Evolutionary conservation across 2,113 vertebrate species (phyloP), one percentile per base, ranked within the genome.

Genomic region (Scomber japonicus): DNA sequence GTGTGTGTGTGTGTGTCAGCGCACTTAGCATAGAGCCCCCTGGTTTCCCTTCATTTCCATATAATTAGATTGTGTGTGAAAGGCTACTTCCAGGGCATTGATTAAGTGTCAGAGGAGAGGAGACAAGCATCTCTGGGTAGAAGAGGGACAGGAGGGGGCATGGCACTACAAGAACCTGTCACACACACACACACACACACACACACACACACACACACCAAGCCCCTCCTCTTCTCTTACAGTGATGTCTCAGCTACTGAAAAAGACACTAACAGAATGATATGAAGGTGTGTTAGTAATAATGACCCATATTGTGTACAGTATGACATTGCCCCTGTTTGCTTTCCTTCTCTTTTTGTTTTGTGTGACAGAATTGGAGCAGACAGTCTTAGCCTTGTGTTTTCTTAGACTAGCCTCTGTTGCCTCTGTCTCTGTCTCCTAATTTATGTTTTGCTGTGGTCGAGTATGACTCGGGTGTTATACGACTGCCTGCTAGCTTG

Each of bases 51-150:
- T 96, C 93, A 93, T 97, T 96, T 96, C 95, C 95, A 96, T 96
- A 95, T 98, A 97, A 98, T 98, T 97, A 96, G 96, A 97, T 97
- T 97, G 96, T 96, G 95, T 96, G 94, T 91, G 88, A 96, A 97
- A 97, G 96, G 96, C 96, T 96, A 95, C 96, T 97, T 96, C 94
- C 94, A 94, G 92, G 93, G 95, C 96, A 97, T 97, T 96, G 97
- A 98, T 97, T 96, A 96, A 95, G 94, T 95, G 92, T 96, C 95
- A 93, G 71, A 91, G 93, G 65, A 92, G 88, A 93, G 91, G 94
- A 95, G 91, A 94, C 84, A 60, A 94, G 95, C 95, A 96, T 89
- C 90, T 78, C 48, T 75, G 65, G 75, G 80, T 70, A 75, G 82
- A 17, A 49, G 63, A 67, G 73, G 68, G 68, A 78, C 80, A 83